Conservation (phyloP, 2,113 vertebrate species). For the Cololabis saira region DNA sequence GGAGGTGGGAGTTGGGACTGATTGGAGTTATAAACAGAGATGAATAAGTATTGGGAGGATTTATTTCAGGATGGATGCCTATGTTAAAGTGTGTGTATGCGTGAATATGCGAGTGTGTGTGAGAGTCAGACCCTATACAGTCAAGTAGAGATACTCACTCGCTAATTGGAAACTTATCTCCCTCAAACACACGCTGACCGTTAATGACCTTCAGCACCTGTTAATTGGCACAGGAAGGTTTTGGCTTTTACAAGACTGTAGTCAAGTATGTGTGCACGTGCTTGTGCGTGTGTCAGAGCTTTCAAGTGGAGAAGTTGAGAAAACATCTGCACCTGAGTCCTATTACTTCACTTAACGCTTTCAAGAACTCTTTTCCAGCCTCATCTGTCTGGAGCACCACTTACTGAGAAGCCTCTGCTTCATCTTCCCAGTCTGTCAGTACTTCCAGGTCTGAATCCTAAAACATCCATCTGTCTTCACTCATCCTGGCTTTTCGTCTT, state of each 20-base stretch:
- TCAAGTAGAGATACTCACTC: slow-evolving; percentile 49
- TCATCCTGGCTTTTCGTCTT: slow-evolving; percentile 2
- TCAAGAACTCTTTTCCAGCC: slow-evolving; percentile 32
- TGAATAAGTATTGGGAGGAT: neutral
- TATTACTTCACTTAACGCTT: slow-evolving; percentile 69
- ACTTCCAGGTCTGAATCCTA: slow-evolving; percentile 5
- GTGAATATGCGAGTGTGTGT: slow-evolving; percentile 4
- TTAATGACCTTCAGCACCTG: slow-evolving; percentile 63
- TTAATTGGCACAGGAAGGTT: slow-evolving; percentile 66
- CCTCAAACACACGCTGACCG: slow-evolving; percentile 61
- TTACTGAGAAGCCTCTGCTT: slow-evolving; percentile 25
- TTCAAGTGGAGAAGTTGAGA: slow-evolving; percentile 49
- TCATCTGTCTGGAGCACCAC: slow-evolving; percentile 42
- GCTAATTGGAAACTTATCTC: slow-evolving; percentile 78
- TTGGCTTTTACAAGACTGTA: slow-evolving; percentile 50
- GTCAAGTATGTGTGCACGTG: slow-evolving; percentile 25
- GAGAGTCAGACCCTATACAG: slow-evolving; percentile 41
- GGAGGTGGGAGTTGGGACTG: too few species aligned
- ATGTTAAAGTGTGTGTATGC: neutral
- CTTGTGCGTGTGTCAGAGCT: slow-evolving; percentile 17
- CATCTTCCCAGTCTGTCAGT: slow-evolving; percentile 27
- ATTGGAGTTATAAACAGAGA: neutral
- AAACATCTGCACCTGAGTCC: slow-evolving; percentile 57
- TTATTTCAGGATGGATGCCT: slow-evolving; percentile 24
- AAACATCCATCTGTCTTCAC: slow-evolving; percentile 6